A percentile compares a stretch with the other conserved stretches of the same genome.
These are phyloP conservation scores for Acleris holmiana DNA, from an alignment of 2,888 invertebrate genomes.

Conservation along the genomic window DNA sequence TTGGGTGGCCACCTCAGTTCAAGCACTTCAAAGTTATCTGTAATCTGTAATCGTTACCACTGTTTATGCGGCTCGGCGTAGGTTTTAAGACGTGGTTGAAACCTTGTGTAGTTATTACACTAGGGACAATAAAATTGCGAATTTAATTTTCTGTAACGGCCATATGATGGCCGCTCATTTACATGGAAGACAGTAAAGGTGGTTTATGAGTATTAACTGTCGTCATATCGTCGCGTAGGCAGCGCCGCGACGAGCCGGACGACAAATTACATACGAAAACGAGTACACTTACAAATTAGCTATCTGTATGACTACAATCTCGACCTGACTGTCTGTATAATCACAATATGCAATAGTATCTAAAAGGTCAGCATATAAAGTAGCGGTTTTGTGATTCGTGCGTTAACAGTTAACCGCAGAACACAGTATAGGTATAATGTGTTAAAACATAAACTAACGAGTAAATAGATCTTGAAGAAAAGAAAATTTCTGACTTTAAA, in stretches of 20 bases:
- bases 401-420: conserved; percentile 21
- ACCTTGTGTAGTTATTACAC: conserved; percentile 13
- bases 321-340: conserved; percentile 1
- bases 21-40: conserved; percentile 17
- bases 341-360: conserved; percentile 13
- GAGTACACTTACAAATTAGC: conserved; percentile 9
- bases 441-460: conserved; percentile 30
- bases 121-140: conserved; percentile 22
- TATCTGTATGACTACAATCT: conserved; percentile 4
- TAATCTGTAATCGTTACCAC: conserved; percentile 8
- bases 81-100: conserved; percentile 6
- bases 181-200: conserved; percentile 35
- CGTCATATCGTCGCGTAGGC: conserved; percentile 48
- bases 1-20: conserved; percentile 16
- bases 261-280: conserved; percentile 25
- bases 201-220: conserved; percentile 46
- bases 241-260: conserved; percentile 39
- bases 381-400: conserved; percentile 16
- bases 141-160: conserved; percentile 30
- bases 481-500: neutral
- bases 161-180: conserved; percentile 27
- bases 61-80: conserved; percentile 4
- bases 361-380: conserved; percentile 8
- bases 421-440: conserved; percentile 1
- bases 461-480: conserved; percentile 10